phyloP scores from a whole-genome alignment of 2,888 invertebrate species.

The Sesia bembeciformis region DNA sequence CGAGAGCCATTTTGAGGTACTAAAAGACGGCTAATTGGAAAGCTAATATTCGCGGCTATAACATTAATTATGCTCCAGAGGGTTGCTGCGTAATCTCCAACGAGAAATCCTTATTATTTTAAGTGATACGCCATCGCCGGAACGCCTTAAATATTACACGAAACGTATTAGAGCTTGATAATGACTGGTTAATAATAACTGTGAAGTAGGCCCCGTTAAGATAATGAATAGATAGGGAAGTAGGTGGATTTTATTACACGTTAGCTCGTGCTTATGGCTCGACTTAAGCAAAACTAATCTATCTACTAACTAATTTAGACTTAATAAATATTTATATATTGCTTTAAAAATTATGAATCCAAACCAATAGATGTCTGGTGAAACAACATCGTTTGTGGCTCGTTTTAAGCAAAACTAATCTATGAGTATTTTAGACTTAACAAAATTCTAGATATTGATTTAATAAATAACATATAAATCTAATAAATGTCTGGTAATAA shows the following conservation, averaged over 20 bases:
- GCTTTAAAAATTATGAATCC: no score
- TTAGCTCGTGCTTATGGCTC: not conserved
- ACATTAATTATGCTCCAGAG: conserved; percentile 65
- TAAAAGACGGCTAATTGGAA: conserved; percentile 69
- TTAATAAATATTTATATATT: no score
- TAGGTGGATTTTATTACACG: not conserved
- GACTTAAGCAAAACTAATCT: no score
- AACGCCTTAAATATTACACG: conserved; percentile 38
- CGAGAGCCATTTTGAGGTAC: conserved; percentile 54
- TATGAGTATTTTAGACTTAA: no score
- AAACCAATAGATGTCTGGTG: no score
- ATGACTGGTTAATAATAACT: not conserved
- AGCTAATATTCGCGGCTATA: conserved; percentile 66
- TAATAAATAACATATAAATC: no score
- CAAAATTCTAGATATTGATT: no score
- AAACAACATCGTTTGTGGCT: no score
- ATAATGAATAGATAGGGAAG: not conserved
- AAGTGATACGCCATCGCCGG: conserved; percentile 35
- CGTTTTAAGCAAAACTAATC: no score
- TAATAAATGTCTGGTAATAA: no score
- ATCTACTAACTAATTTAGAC: no score
- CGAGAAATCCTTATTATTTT: conserved; percentile 59
- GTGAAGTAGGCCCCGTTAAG: not conserved
- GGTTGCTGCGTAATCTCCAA: conserved; percentile 45
- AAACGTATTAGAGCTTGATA: conserved; percentile 13